Evolutionary conservation across 2,113 vertebrate genomes (phyloP), one percentile per base, ranked within the genome.

Genomic region (Brachypodius melanocephalos): DNA sequence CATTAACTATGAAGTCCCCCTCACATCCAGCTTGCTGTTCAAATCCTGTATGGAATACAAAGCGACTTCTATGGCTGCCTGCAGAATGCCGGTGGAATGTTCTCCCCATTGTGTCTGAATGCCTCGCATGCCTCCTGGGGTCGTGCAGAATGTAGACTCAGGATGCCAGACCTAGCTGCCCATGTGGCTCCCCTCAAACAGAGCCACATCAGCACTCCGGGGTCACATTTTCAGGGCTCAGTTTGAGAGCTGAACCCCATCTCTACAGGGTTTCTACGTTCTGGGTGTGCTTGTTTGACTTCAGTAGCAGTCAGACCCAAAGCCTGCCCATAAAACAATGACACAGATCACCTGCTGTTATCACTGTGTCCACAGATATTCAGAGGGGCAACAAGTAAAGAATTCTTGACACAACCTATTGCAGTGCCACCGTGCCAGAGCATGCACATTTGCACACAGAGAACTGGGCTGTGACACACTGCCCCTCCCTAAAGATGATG

Each of bases 31-130:
- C 52, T 51, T 1, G 24, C 84, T 75, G 77, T 54, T 90, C 94
- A 87, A 86, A 95, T 17, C 69, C 84, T 25, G 61, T 12, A 7
- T 1, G 36, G 93, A 89, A 94, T 87, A 91, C 36, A 87, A 92
- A 96, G 84, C 0, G 4, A 75, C n/a, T 84, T 20, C 43, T 25
- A 5, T 3, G 73, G 79, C 63, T 82, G 29, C 48, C 82, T 45
- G 49, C 14, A 9, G 40, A 75, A 89, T 3, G 74, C 82, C 62
- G 28, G 38, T 13, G 10, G 40, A 55, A 82, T 3, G 71, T 72
- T 77, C 88, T 80, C 76, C 48, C 51, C 55, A 10, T 9, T 59
- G 72, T 67, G 89, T n/a, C 76, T 28, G 67, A 73, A 85, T 49
- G 68, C 78, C 75, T 88, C 34, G 8, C 62, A 17, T 21, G 68